Percentiles rank a stretch among this genome's conserved stretches.
Evolutionary conservation across 2,797 vertebrate species (phyloP).

Genomic region (Anas acuta): DNA sequence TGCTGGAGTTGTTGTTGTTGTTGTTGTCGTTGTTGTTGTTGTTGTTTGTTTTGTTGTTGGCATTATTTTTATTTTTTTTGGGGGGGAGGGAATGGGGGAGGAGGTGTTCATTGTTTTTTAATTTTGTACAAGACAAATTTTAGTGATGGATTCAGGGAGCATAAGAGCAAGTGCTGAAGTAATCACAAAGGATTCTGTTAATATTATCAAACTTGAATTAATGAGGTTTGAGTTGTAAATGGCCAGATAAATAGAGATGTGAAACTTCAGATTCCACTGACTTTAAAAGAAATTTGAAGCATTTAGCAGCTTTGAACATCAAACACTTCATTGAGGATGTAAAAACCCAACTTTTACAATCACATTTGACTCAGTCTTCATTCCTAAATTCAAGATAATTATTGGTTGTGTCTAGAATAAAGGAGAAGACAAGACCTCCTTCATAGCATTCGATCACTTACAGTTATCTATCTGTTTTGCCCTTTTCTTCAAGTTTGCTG

Average conservation of each 20-base stretch:
- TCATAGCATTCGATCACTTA: slow-evolving; percentile 52
- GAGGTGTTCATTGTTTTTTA: not conserved
- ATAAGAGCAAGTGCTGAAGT: not conserved
- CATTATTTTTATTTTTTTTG: too few relatives aligned
- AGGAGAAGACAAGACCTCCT: slow-evolving; percentile 56
- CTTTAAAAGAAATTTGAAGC: not conserved
- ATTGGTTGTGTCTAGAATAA: slow-evolving; percentile 15
- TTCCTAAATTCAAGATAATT: slow-evolving; percentile 44
- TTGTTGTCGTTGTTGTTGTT: too few relatives aligned
- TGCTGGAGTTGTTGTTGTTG: not conserved
- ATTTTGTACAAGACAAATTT: not conserved
- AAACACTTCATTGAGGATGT: not conserved
- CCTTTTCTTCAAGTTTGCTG: slow-evolving; percentile 62
- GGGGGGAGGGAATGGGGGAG: too few relatives aligned
- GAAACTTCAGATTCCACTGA: not conserved
- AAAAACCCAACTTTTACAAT: not conserved
- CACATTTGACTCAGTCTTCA: not conserved
- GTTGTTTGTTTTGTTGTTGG: too few relatives aligned
- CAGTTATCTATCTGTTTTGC: slow-evolving; percentile 60
- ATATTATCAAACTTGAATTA: not conserved
- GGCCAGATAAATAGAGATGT: not conserved
- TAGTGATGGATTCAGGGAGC: not conserved
- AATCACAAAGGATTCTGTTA: not conserved
- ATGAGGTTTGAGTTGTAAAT: not conserved
- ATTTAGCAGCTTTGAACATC: not conserved